These are phyloP conservation scores for Caenorhabditis macrosperma DNA, from an alignment of 2,888 invertebrate species.

Conservation along the genomic window DNA sequence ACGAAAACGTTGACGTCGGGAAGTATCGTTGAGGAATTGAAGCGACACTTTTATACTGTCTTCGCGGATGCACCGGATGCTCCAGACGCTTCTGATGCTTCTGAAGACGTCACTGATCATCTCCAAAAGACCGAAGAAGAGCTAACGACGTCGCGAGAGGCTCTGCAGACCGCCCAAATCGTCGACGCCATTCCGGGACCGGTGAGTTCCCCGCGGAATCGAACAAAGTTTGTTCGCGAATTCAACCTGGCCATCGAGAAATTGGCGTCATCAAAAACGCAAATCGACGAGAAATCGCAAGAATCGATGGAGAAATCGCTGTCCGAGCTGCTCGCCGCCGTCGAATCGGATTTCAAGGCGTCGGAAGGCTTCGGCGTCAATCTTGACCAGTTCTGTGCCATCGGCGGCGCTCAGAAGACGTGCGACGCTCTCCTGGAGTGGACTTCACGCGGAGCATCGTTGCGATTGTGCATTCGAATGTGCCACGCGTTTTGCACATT, in stretches of 20 bases:
- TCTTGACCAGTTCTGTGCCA: conserved; percentile 49
- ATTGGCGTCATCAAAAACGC: neutral
- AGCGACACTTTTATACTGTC: conserved; percentile 19
- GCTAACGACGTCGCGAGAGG: neutral
- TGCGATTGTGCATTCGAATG: conserved; percentile 46
- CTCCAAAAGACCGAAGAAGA: no score
- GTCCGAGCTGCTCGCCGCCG: conserved; percentile 9
- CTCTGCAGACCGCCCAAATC: conserved; percentile 8
- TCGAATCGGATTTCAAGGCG: conserved; percentile 39
- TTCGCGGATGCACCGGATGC: conserved; percentile 1
- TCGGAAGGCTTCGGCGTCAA: neutral
- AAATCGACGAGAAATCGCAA: conserved; percentile 24
- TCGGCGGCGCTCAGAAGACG: conserved; percentile 24
- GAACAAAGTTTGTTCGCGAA: conserved; percentile 43
- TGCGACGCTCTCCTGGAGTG: conserved; percentile 33
- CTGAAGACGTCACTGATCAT: no score
- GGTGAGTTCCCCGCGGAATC: conserved; percentile 30
- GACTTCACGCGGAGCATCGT: conserved; percentile 21
- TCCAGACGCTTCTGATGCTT: no score
- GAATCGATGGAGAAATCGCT: conserved; percentile 31
- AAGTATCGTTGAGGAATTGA: conserved; percentile 32
- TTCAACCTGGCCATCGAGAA: conserved; percentile 41
- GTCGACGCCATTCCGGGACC: conserved; percentile 25
- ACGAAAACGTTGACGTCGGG: conserved; percentile 33
- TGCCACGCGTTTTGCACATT: conserved; percentile 46